Evolutionary conservation across 2,113 vertebrate genomes (phyloP).

Genomic region (Nothoprocta perdicaria): DNA sequence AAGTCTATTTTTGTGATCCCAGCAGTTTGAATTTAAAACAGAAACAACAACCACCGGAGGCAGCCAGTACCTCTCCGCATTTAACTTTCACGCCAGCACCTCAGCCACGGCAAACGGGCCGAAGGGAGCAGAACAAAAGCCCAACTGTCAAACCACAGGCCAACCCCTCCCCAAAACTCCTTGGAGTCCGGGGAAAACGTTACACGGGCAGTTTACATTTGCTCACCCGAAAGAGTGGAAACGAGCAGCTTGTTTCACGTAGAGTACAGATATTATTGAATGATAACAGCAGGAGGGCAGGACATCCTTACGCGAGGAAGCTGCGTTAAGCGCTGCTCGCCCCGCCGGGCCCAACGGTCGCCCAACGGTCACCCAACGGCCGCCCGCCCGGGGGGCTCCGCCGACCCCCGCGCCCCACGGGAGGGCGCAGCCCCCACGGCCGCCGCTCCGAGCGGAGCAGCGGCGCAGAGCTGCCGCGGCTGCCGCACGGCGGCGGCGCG

Average conservation of each 20-base stretch:
- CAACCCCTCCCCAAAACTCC: neutral
- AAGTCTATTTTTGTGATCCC: neutral
- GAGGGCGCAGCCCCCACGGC: neutral
- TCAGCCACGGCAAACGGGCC: neutral
- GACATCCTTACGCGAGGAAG: neutral
- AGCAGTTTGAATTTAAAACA: neutral
- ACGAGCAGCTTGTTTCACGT: neutral
- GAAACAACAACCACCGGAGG: neutral
- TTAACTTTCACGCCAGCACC: neutral
- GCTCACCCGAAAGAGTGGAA: neutral
- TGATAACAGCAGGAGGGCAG: no score
- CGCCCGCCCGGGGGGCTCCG: no score
- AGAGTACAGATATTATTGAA: neutral
- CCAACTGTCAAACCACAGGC: neutral
- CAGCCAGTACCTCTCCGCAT: accelerated
- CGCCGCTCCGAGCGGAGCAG: neutral
- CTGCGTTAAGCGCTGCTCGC: neutral
- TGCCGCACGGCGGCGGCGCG: neutral
- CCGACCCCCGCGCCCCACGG: no score
- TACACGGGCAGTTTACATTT: no score
- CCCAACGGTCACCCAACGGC: neutral
- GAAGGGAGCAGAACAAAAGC: neutral
- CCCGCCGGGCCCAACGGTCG: neutral
- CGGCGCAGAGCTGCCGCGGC: no score
- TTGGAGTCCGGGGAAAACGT: neutral